Percentiles rank a stretch among this genome's conserved stretches.
Evolutionary conservation across 2,888 invertebrate genomes (phyloP).

Genomic region (Thymelicus sylvestris): DNA sequence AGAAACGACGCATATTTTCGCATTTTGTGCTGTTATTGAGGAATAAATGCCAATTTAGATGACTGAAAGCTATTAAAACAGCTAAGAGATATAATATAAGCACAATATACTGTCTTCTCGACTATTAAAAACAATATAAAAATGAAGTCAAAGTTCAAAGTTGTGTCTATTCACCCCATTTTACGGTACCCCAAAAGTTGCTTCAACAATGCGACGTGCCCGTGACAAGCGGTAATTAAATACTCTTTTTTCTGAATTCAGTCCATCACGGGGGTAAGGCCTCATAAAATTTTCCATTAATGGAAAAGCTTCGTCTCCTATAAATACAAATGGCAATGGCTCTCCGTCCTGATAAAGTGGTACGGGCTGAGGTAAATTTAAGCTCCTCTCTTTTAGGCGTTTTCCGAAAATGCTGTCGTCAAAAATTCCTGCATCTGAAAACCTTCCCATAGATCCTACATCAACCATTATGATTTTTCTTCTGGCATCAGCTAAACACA

Average conservation of each 20-base stretch:
- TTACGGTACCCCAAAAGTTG: constrained; percentile 47
- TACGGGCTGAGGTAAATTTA: constrained; percentile 42
- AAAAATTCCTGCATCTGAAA: constrained; percentile 42
- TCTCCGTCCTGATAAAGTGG: constrained; percentile 38
- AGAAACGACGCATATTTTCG: too few relatives aligned
- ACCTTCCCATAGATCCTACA: constrained; percentile 41
- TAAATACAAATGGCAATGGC: constrained; percentile 44
- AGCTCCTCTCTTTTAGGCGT: constrained; percentile 39
- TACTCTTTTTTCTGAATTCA: background rate
- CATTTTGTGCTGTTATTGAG: too few relatives aligned
- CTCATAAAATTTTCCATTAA: constrained; percentile 45
- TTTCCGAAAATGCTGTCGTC: constrained; percentile 40
- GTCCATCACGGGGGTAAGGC: constrained; percentile 44
- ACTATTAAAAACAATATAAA: too few relatives aligned
- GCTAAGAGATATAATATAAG: too few relatives aligned
- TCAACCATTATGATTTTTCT: constrained; percentile 42
- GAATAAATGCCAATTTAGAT: too few relatives aligned
- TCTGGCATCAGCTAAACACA: constrained; percentile 40
- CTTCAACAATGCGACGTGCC: constrained; percentile 43
- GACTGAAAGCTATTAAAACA: too few relatives aligned
- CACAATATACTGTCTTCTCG: too few relatives aligned
- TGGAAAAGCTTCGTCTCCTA: constrained; percentile 43
- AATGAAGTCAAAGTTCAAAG: too few relatives aligned
- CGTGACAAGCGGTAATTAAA: constrained; percentile 19
- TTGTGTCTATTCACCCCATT: too few relatives aligned